Conservation (phyloP, 2,113 vertebrate species). For the Pluvialis apricaria region DNA sequence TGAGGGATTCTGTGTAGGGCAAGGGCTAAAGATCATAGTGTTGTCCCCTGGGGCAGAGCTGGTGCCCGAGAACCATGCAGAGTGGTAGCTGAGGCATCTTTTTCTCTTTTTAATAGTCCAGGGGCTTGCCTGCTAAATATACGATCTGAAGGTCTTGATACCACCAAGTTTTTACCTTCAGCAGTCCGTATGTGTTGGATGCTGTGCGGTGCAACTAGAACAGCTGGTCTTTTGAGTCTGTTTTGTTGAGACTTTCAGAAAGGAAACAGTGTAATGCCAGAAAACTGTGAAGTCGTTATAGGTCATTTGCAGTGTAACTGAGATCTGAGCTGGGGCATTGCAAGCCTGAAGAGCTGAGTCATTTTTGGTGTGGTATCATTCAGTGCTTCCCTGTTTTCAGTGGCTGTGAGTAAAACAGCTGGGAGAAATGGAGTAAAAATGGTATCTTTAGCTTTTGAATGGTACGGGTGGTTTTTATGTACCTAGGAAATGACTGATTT, state of each 20-base stretch:
- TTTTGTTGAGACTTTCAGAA: neutral
- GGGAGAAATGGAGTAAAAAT: neutral
- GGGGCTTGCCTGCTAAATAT: neutral
- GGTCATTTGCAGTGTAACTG: neutral
- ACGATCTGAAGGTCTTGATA: neutral
- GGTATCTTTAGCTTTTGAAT: neutral
- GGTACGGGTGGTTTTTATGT: neutral
- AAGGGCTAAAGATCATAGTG: neutral
- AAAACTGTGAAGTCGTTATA: neutral
- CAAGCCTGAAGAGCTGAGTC: neutral
- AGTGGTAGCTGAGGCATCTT: neutral
- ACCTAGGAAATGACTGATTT: neutral
- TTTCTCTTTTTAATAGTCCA: neutral
- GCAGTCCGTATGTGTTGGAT: neutral
- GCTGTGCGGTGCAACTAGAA: neutral
- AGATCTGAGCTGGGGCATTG: accelerated
- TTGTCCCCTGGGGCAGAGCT: neutral
- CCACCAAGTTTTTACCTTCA: neutral
- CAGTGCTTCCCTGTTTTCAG: neutral
- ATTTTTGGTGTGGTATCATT: neutral
- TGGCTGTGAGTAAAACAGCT: neutral
- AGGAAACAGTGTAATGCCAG: neutral
- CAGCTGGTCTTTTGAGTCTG: neutral
- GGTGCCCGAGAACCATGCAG: neutral
- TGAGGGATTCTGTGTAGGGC: neutral